Base-by-base conservation (phyloP, 2,888 invertebrate species). In the Hyalella azteca region DNA sequence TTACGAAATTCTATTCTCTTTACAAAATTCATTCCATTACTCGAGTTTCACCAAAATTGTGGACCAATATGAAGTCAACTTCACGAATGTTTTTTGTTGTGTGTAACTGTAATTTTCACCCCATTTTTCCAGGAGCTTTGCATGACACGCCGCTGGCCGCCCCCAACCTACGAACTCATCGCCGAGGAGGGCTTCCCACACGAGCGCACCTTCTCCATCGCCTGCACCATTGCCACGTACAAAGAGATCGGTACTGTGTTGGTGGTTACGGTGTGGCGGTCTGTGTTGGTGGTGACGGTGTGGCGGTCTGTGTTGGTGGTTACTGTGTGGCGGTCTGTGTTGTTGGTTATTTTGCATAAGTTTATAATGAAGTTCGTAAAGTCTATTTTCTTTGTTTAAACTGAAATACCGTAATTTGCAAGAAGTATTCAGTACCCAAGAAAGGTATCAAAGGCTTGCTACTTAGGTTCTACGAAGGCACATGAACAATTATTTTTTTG, bases 91-190 rank as follows among this genome's bases (percentile, higher is more conserved):
- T n/a, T n/a, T n/a, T n/a, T n/a, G n/a, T n/a, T n/a, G n/a, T n/a
- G n/a, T n/a, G n/a, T n/a, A n/a, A n/a, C n/a, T n/a, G n/a, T n/a
- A n/a, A n/a, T n/a, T n/a, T n/a, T n/a, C n/a, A n/a, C n/a, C n/a
- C n/a, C n/a, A n/a, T n/a, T n/a, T 40, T 40, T 7, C 13, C 60
- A 83, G 85, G 98, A 98, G 88, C 92, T 97, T 89, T 97, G 97
- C 88, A 97, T 97, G 95, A 95, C 96, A 59, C 92, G 95, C 78
- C 93, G 96, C 86, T 95, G 97, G 94, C 96, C 96, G 41, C 97
- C 97, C 54, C 98, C 98, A 39, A 92, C 92, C 39, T 98, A 98
- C 88, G 94, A 95, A 86, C 95, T 95, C 86, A 80, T 81, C 59
- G 77, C 86, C 22, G 95, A 95, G 87, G 94, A 94, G 86, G 93